Evolutionary conservation across 2,888 invertebrate genomes (phyloP), one percentile per base, ranked within the genome.

Genomic region (Sepiola atlantica): DNA sequence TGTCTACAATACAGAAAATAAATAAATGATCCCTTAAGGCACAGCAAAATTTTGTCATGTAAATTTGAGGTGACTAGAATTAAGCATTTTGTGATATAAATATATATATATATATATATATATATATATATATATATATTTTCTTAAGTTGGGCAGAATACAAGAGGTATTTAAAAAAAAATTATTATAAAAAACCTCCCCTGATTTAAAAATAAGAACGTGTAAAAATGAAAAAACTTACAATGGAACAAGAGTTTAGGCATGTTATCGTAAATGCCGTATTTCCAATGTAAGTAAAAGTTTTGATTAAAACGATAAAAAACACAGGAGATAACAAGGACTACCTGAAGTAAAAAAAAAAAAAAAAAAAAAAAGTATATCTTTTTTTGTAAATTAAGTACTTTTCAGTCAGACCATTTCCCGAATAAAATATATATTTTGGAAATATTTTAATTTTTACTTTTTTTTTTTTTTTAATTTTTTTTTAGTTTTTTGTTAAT

Each of bases 11-110:
- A 93, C 28, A 55, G 93, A 93, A 93, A 93, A 93, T 93, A 93
- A 93, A 93, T 21, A 93, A 95, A 95, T 95, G 95, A 96, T 96
- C 96, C 95, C 95, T 95, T 96, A 96, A 96, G 96, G 96, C 96
- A 96, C 96, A 96, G 96, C 96, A 96, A 96, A 96, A 96, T 95
- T 91, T 93, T 93, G 93, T 93, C 93, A 93, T 93, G 93, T 93
- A 55, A 57, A 93, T 93, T 93, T 93, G 93, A 93, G 91, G 57
- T 93, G 93, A 93, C 93, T 93, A 93, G 93, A 93, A 93, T 55
- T 55, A 93, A 93, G 93, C 93, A 77, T 90, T 35, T 94, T 94
- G 90, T 77, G 61, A 54, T 21, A 91, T 91, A n/a, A n/a, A n/a
- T 61, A 6, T 20, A 16, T 20, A 6, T 55, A 55, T 55, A 55